Base-by-base conservation (phyloP, 2,797 vertebrate genomes). In the Phataginus tetradactyla region DNA sequence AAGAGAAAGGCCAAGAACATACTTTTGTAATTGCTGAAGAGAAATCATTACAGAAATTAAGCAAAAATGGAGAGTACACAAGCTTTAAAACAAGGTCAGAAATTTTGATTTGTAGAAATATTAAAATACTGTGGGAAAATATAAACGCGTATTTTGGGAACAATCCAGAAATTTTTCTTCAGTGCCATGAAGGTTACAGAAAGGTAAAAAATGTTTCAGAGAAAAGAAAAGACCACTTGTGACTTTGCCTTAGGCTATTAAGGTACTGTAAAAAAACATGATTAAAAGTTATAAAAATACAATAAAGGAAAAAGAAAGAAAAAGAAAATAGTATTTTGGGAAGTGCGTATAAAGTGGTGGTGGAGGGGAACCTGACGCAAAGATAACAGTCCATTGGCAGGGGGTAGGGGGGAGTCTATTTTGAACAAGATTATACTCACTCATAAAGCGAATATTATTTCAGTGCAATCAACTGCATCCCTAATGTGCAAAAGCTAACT, bases 401-500 rank as follows among this genome's bases (percentile, higher is more conserved):
- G 39, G 83, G 34, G 45, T 45, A 69, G 32, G 39, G 51, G 66
- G 18, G 71, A 79, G 96, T 57, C 81, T 78, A 90, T 92, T 96
- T 97, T 97, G 98, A 97, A 42, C 96, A 97, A 98, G 95, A 96
- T 97, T 97, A 96, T 86, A 96, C 63, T 86, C 89, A 75, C 90
- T 97, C 96, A 86, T 96, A 97, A 97, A 97, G 94, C 92, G 97
- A 96, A 94, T 23, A 80, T 96, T 96, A 97, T 97, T 98, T 96
- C 13, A 0, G 94, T 86, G 95, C 95, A 98, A 98, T 98, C 97
- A 98, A 98, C 88, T 69, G 87, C 86, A 95, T 98, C 92, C 18
- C 95, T 98, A 98, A 98, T 96, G 96, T 96, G 95, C 97, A 97
- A 98, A 98, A 97, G 94, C 96, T 97, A 98, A 86, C 97, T 97